Evolutionary conservation across 2,888 invertebrate species (phyloP), one percentile per base, ranked within the genome.

Genomic region (Yponomeuta plumbellus): DNA sequence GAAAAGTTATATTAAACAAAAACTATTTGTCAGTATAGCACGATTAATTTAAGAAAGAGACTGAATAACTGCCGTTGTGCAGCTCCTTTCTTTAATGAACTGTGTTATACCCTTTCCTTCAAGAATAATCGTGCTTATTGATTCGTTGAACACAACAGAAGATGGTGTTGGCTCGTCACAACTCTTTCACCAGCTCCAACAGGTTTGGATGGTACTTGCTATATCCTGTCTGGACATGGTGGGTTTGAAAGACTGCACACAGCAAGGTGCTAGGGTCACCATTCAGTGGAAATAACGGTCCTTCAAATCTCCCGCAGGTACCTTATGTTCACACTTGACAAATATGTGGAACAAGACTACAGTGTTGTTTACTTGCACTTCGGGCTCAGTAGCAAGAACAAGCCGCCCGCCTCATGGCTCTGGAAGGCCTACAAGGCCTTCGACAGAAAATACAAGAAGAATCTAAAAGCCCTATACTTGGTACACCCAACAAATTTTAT

Each of bases 401-500:
- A 99, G 82, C 99, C 99, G 0, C 96, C 98, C 0, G 91, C 98
- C 0, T 95, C 96, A 44, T 99, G 99, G 97, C 92, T 99, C 66
- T 96, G 99, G 94, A 97, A 97, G 85, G 98, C 99, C 0, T 99
- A 99, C 85, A 96, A 96, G 83, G 97, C 98, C 56, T 97, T 99
- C 77, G 99, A 99, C 91, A 94, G 99, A 74, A 98, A 98, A 92
- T 99, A 99, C 91, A 99, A 99, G 91, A 99, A 99, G 88, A 99
- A 99, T 85, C 91, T 99, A 58, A 99, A 99, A 88, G 98, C 98
- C 23, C 91, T 99, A 68, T 99, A 98, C 91, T 93, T 99, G 77
- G 99, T 99, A 64, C 99, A 99, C 90, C 99, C 99, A 66, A 99
- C 99, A 21, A 97, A 96, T 85, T 98, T 99, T 80, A 97, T 99